Conservation (phyloP, 2,888 invertebrate species). For the Barypeithes pellucidus region DNA sequence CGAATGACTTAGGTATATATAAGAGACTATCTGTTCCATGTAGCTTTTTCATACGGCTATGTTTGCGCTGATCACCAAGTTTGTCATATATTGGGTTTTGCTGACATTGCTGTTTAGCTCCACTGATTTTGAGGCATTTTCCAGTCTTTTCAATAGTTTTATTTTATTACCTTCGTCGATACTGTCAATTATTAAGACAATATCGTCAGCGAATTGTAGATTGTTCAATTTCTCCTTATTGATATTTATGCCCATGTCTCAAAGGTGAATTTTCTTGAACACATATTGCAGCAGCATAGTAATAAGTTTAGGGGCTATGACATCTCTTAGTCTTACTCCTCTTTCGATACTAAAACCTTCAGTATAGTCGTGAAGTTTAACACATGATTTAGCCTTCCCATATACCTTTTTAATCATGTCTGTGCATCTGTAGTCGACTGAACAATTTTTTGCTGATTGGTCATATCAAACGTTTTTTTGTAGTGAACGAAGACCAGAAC, state of each 20-base stretch:
- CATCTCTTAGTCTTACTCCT: constrained; percentile 26
- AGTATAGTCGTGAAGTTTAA: constrained; percentile 23
- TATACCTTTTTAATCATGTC: constrained; percentile 33
- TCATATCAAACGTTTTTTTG: constrained; percentile 6
- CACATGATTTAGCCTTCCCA: constrained; percentile 20
- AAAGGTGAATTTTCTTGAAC: constrained; percentile 2
- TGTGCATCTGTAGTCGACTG: constrained; percentile 1
- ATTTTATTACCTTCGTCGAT: constrained; percentile 11
- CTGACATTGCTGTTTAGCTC: constrained; percentile 4
- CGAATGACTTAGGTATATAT: too few relatives aligned
- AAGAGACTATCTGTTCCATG: too few relatives aligned
- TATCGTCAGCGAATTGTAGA: constrained; percentile 21
- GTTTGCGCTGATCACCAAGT: background rate
- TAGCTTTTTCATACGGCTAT: too few relatives aligned
- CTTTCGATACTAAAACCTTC: constrained; percentile 6
- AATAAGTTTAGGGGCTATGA: constrained; percentile 29
- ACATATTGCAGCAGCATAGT: constrained; percentile 6
- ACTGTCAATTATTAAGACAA: constrained; percentile 8
- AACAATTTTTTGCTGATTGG: background rate
- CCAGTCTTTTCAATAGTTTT: background rate
- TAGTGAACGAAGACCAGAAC: background rate
- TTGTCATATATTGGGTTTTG: constrained; percentile 6
- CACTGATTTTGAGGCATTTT: background rate
- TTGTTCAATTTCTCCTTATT: constrained; percentile 15
- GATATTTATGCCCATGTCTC: constrained; percentile 14